A percentile compares a stretch with the other conserved stretches of the same genome.
These are phyloP conservation scores for Macrobrachium nipponense DNA, from an alignment of 1,140 invertebrate species.

Conservation along the genomic window DNA sequence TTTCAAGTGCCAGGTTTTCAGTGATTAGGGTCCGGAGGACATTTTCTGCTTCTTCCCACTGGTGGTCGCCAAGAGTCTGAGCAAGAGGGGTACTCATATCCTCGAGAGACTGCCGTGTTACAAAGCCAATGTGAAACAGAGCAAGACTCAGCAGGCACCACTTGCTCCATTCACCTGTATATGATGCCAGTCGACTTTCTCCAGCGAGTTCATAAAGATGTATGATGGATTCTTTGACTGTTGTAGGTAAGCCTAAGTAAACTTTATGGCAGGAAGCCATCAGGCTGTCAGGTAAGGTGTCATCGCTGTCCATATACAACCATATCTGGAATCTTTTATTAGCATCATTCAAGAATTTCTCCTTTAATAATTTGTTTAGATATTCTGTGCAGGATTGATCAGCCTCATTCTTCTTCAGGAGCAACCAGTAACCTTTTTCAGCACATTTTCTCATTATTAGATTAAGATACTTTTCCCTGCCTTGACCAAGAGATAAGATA, in stretches of 20 bases:
- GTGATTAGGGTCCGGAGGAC: constrained; percentile 31
- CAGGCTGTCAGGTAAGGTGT: constrained; percentile 32
- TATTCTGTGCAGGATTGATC: constrained; percentile 30
- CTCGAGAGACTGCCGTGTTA: constrained; percentile 53
- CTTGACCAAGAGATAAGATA: constrained; percentile 46
- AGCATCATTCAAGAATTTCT: constrained; percentile 25
- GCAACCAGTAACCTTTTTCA: constrained; percentile 58
- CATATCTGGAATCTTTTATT: constrained; percentile 58
- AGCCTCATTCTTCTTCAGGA: constrained; percentile 42
- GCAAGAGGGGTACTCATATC: constrained; percentile 40
- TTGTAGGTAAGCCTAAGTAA: constrained; percentile 39
- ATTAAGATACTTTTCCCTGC: constrained; percentile 44
- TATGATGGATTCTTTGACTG: constrained; percentile 48
- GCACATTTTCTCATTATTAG: constrained; percentile 27
- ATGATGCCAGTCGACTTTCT: constrained; percentile 49
- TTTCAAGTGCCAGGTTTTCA: constrained; percentile 8
- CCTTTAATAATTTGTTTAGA: constrained; percentile 31
- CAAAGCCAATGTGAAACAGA: constrained; percentile 58
- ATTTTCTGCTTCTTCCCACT: constrained; percentile 60
- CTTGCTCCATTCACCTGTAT: constrained; percentile 53
- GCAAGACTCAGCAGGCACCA: constrained; percentile 57
- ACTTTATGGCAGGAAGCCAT: constrained; percentile 47
- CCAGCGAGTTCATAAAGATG: constrained; percentile 56
- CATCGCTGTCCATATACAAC: constrained; percentile 50
- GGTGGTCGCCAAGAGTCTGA: constrained; percentile 41